Evolutionary conservation across 2,797 vertebrate species (phyloP).

Genomic region (Tinamus major): DNA sequence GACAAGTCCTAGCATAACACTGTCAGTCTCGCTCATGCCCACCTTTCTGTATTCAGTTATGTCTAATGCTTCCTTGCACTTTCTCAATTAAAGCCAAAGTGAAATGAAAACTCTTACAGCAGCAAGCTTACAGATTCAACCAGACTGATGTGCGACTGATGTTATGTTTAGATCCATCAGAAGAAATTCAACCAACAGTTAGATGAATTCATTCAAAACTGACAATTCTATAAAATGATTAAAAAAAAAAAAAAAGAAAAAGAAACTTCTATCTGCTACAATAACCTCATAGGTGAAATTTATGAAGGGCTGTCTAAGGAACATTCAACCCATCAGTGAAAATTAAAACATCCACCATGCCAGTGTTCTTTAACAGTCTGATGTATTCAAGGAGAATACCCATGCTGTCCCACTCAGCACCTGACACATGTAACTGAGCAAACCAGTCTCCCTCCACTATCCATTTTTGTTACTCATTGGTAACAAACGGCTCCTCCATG

Average conservation of each 20-base stretch:
- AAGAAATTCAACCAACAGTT: neutral
- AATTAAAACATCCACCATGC: accelerated
- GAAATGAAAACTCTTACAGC: neutral
- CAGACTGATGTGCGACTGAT: neutral
- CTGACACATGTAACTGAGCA: neutral
- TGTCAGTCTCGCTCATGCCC: accelerated
- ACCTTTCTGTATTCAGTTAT: neutral
- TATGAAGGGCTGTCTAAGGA: neutral
- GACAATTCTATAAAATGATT: neutral
- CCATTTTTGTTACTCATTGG: neutral
- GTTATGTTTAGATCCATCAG: neutral
- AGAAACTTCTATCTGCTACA: neutral
- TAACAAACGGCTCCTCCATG: neutral
- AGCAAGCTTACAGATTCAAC: neutral
- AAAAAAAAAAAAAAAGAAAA: too few relatives aligned
- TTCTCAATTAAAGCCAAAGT: neutral
- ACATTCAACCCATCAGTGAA: neutral
- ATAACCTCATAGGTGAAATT: neutral
- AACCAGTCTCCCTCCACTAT: neutral
- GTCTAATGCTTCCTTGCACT: neutral
- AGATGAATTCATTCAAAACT: neutral
- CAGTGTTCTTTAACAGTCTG: neutral
- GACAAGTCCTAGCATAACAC: neutral
- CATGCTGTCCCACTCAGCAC: neutral
- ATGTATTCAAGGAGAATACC: neutral